A percentile compares a stretch with the other conserved stretches of the same genome.
phyloP scores from a whole-genome alignment of 2,113 vertebrate species.

The Chionodraco myersi region DNA sequence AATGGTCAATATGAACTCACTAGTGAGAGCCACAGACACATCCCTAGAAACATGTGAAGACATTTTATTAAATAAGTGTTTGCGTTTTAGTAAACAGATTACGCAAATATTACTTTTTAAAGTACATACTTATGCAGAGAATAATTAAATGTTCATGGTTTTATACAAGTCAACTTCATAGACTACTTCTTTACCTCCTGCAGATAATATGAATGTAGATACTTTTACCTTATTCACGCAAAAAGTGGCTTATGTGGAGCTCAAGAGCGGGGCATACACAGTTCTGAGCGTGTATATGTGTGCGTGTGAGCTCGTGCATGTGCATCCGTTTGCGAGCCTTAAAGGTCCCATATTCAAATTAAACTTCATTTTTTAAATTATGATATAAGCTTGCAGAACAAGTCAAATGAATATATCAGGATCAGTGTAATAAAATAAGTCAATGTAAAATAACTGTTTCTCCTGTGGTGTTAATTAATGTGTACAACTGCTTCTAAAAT shows the following conservation, averaged over 20 bases:
- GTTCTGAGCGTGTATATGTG: neutral
- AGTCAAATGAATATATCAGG: neutral
- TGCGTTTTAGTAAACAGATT: neutral
- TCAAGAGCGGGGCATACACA: neutral
- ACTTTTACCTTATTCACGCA: conserved; percentile 11
- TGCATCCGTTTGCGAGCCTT: too few relatives aligned
- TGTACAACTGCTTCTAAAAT: neutral
- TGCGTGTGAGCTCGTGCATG: neutral
- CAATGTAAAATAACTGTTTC: neutral
- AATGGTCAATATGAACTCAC: conserved; percentile 25
- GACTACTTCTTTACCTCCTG: neutral
- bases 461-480: neutral
- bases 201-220: conserved; percentile 13
- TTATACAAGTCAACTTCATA: neutral
- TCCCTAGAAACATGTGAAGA: neutral
- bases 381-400: neutral
- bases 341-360: neutral
- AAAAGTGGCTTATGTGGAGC: neutral
- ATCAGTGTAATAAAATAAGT: neutral
- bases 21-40: neutral
- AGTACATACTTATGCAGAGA: neutral
- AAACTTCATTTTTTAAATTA: neutral
- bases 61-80: too few relatives aligned
- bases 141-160: neutral
- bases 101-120: neutral